These are phyloP conservation scores for Junonia oenone DNA, from an alignment of 2,888 invertebrate genomes.

Conservation along the genomic window DNA sequence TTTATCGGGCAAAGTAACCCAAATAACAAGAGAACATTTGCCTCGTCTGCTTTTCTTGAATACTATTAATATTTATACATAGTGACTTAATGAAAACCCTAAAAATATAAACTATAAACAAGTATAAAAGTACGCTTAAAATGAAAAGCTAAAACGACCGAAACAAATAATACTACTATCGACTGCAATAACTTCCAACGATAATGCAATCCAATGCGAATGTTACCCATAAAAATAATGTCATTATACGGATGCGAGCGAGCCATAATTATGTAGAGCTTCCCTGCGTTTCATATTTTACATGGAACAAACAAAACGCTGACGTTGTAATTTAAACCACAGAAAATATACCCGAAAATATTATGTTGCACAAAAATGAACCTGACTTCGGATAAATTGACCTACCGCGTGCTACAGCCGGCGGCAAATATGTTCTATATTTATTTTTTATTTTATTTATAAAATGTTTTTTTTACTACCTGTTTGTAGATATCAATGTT, in stretches of 20 bases:
- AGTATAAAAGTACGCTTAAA: background rate
- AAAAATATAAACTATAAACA: too few species aligned
- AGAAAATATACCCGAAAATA: background rate
- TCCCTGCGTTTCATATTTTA: constrained; percentile 6
- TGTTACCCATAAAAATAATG: constrained; percentile 16
- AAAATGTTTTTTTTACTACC: too few species aligned
- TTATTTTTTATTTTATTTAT: background rate
- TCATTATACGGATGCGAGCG: constrained; percentile 13
- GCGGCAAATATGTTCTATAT: background rate
- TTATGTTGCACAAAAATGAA: background rate
- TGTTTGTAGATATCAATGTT: too few species aligned
- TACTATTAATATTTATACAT: too few species aligned
- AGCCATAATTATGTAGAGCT: constrained; percentile 10
- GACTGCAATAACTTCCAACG: constrained; percentile 12
- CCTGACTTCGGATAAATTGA: background rate
- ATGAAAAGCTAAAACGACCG: background rate
- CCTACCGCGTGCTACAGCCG: too few species aligned
- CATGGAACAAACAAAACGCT: constrained; percentile 4
- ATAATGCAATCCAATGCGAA: constrained; percentile 14
- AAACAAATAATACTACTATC: constrained; percentile 11
- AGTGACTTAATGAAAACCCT: too few species aligned
- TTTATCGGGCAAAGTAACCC: too few species aligned
- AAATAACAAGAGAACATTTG: too few species aligned
- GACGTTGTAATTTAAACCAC: background rate
- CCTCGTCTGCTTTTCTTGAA: too few species aligned